Evolutionary conservation across 2,888 invertebrate genomes (phyloP).

Genomic region (Stenurella melanura): DNA sequence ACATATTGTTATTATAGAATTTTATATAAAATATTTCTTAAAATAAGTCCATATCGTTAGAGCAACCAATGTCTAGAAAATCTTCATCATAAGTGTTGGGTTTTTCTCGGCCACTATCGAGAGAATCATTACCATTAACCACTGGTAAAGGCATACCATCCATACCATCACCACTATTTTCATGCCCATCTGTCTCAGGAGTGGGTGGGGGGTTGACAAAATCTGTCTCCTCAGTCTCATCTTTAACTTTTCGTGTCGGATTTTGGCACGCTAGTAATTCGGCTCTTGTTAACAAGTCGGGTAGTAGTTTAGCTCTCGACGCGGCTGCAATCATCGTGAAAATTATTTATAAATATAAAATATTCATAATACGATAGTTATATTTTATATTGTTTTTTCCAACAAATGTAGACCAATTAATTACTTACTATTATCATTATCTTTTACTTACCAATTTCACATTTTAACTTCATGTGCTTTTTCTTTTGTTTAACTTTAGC

Average conservation of each 20-base stretch:
- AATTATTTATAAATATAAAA: background rate
- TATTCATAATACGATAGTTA: no score
- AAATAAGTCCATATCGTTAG: constrained; percentile 81
- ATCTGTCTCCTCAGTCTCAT: constrained; percentile 74
- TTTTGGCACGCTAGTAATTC: constrained; percentile 71
- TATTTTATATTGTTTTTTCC: no score
- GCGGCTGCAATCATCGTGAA: constrained; percentile 52
- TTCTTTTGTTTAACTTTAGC: constrained; percentile 77
- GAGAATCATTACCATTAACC: constrained; percentile 39
- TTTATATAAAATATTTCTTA: constrained; percentile 56
- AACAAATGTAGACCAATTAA: no score
- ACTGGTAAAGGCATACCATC: constrained; percentile 54
- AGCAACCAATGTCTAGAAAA: constrained; percentile 83
- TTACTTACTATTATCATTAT: background rate
- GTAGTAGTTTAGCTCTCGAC: constrained; percentile 74
- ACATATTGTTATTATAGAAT: constrained; percentile 28
- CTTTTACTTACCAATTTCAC: constrained; percentile 69
- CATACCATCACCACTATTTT: constrained; percentile 78
- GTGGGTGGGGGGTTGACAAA: constrained; percentile 88
- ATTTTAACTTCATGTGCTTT: constrained; percentile 80
- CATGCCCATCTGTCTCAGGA: constrained; percentile 83
- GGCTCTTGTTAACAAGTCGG: constrained; percentile 79
- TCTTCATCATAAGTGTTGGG: constrained; percentile 79
- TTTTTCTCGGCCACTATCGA: constrained; percentile 55
- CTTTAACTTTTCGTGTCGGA: constrained; percentile 68